Evolutionary conservation across 2,113 vertebrate genomes (phyloP).

Genomic region (Eubucco bourcierii): DNA sequence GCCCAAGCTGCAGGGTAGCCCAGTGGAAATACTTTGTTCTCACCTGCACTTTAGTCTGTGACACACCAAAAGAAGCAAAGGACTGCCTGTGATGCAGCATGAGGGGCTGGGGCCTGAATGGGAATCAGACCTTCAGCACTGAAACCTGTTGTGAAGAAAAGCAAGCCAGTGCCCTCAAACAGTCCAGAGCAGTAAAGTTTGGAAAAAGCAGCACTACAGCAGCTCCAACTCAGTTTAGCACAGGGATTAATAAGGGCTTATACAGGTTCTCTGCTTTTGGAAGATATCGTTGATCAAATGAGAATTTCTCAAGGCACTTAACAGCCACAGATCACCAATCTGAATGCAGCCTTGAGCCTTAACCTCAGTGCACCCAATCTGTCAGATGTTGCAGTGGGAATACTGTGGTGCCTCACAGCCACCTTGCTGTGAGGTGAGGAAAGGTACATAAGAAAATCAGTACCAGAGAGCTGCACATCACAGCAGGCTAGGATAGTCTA

Average conservation of each 20-base stretch:
- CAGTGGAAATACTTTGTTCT: not conserved
- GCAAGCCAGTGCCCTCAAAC: not conserved
- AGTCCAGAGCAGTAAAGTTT: not conserved
- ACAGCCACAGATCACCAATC: not conserved
- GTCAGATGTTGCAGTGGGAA: not conserved
- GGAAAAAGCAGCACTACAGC: not conserved
- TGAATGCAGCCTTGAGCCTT: not conserved
- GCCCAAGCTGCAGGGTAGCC: not conserved
- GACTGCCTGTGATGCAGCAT: not conserved
- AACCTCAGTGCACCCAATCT: not conserved
- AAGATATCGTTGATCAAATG: not conserved
- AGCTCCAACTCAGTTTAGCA: not conserved
- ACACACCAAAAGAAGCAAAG: not conserved
- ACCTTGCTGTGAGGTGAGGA: fast-evolving
- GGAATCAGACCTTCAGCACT: not conserved
- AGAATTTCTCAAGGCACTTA: not conserved
- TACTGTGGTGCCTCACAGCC: not conserved
- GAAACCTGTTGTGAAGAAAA: not conserved
- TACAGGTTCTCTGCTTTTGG: not conserved
- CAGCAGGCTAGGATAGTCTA: not conserved
- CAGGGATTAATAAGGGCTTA: not conserved
- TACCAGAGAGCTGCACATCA: not conserved
- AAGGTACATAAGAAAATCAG: not conserved
- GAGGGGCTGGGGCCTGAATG: not conserved
- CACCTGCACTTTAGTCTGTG: not conserved